phyloP scores from a whole-genome alignment of 2,113 vertebrate species.

The Microtus pennsylvanicus region DNA sequence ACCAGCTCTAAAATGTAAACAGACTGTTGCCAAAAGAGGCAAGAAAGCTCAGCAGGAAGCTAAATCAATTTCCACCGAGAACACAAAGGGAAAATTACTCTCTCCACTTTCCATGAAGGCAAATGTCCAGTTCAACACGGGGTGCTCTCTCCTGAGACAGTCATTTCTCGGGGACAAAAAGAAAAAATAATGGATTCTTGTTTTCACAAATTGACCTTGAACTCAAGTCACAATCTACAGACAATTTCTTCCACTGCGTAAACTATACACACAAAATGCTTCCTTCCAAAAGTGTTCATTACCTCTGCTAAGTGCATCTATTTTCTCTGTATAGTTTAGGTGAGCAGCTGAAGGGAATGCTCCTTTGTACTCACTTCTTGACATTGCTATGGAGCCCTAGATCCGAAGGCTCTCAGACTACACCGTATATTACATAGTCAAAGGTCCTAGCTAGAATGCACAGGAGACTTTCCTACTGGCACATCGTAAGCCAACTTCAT shows the following conservation, averaged over 20 bases:
- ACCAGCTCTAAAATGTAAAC: not conserved
- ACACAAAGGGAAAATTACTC: not conserved
- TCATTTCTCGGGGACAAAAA: not conserved
- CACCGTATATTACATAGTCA: not conserved
- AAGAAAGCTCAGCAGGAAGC: not conserved
- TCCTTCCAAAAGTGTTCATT: not conserved
- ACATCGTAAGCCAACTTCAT: rapidly evolving
- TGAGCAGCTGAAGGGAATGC: not conserved
- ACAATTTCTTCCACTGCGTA: not conserved
- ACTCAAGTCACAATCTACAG: not conserved
- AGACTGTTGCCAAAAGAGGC: not conserved
- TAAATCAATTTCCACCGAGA: not conserved
- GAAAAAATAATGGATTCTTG: not conserved
- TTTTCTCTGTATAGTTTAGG: not conserved
- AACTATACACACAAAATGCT: not conserved
- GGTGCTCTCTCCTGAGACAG: not conserved
- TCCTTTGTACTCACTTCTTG: not conserved
- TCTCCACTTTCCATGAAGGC: not conserved
- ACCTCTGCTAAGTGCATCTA: not conserved
- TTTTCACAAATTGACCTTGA: not conserved
- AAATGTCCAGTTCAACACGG: not conserved
- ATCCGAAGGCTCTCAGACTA: not conserved
- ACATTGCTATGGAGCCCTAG: not conserved
- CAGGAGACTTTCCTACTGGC: rapidly evolving
- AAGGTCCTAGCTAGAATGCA: rapidly evolving